These are phyloP conservation scores for Amphiura filiformis DNA, from an alignment of 35 echinoderm and acorn worm genomes.

Conservation along the genomic window DNA sequence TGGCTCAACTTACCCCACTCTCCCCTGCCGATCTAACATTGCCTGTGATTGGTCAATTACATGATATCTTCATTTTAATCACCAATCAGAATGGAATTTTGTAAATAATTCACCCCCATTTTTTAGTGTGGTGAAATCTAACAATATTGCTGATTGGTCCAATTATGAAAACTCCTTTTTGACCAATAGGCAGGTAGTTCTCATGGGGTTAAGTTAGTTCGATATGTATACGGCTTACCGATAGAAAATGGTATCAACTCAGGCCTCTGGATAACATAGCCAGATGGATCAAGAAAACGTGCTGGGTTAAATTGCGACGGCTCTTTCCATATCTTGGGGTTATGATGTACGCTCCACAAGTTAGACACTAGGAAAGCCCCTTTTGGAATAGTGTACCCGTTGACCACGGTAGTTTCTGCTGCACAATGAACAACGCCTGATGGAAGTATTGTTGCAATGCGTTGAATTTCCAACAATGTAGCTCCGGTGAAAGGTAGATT, in stretches of 20 bases:
- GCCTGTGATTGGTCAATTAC: no score
- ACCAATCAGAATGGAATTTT: no score
- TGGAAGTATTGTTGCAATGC: neutral
- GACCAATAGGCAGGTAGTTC: no score
- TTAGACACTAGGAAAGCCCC: neutral
- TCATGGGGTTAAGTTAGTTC: neutral
- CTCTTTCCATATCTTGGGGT: neutral
- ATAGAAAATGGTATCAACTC: neutral
- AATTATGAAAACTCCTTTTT: no score
- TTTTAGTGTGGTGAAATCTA: no score
- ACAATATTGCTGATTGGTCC: no score
- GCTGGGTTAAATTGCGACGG: neutral
- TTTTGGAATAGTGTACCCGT: neutral
- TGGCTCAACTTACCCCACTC: no score
- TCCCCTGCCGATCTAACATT: no score
- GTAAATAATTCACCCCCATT: no score
- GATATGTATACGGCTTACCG: neutral
- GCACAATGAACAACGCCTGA: neutral
- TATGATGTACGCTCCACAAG: neutral
- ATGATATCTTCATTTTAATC: no score
- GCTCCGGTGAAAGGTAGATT: neutral
- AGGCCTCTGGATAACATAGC: neutral
- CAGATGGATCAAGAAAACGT: neutral
- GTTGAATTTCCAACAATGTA: neutral
- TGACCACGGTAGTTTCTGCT: neutral